These are phyloP conservation scores for Bubo blakistoni DNA, from an alignment of 2,113 vertebrate species.

Conservation along the genomic window DNA sequence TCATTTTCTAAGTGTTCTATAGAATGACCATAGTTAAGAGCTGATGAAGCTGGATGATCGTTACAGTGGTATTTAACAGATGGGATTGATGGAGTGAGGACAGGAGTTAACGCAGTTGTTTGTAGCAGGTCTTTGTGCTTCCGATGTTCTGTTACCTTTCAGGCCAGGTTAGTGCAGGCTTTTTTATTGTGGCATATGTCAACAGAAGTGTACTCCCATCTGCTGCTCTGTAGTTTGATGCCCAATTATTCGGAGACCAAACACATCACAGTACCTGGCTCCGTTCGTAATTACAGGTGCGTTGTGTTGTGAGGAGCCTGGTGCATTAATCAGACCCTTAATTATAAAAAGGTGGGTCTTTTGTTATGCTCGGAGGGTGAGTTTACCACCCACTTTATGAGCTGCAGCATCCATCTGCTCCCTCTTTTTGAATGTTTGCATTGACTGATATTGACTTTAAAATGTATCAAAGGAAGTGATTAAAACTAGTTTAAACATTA, in stretches of 20 bases:
- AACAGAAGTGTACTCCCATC: slow-evolving; percentile 80
- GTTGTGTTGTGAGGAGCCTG: slow-evolving; percentile 67
- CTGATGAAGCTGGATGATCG: not conserved
- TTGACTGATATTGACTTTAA: slow-evolving; percentile 74
- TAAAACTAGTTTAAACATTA: slow-evolving; percentile 82
- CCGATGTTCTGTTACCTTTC: slow-evolving; percentile 53
- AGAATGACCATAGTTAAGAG: rapidly evolving
- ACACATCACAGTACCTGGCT: slow-evolving; percentile 71
- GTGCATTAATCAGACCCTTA: slow-evolving; percentile 75
- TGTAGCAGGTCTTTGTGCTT: slow-evolving; percentile 67
- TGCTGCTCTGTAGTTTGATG: slow-evolving; percentile 72
- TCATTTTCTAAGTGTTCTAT: rapidly evolving
- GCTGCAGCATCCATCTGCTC: slow-evolving; percentile 83
- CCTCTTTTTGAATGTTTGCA: slow-evolving; percentile 75
- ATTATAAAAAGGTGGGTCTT: slow-evolving; percentile 80
- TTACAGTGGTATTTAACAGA: slow-evolving; percentile 54
- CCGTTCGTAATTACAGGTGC: slow-evolving; percentile 83
- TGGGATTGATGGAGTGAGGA: slow-evolving; percentile 54
- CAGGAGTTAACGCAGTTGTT: slow-evolving; percentile 64
- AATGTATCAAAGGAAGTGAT: slow-evolving; percentile 76
- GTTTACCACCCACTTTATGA: slow-evolving; percentile 73
- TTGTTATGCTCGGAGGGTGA: slow-evolving; percentile 73
- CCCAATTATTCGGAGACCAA: slow-evolving; percentile 55
- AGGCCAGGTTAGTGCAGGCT: slow-evolving; percentile 70
- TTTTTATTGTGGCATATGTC: slow-evolving; percentile 79